Conservation (phyloP, 2,113 vertebrate species). For the Climacteris rufus region DNA sequence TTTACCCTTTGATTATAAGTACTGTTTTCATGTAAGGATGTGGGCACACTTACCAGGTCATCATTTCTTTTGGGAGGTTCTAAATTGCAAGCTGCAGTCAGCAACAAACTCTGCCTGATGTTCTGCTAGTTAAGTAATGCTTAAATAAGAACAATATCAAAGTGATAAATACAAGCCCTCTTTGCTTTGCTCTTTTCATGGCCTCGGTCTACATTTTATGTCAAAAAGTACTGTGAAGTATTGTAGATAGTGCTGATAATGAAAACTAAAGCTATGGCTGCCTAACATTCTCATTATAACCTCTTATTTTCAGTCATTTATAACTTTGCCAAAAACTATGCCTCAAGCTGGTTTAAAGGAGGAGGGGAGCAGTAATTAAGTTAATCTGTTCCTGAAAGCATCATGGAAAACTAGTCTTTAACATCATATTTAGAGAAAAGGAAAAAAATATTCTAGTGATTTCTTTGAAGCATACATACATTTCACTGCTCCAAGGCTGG, state of each 20-base stretch:
- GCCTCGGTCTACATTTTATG: slow-evolving; percentile 1
- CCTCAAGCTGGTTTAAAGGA: slow-evolving; percentile 21
- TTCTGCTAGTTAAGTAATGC: slow-evolving; percentile 17
- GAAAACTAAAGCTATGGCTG: slow-evolving; percentile 5
- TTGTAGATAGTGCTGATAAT: background rate
- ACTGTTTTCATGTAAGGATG: background rate
- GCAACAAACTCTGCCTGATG: background rate
- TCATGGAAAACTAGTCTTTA: slow-evolving; percentile 13
- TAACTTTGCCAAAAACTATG: slow-evolving; percentile 43
- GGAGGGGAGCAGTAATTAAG: slow-evolving; percentile 43
- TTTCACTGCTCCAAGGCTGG: background rate
- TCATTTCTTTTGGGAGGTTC: slow-evolving; percentile 3
- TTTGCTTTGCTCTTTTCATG: slow-evolving; percentile 1
- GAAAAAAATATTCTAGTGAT: background rate
- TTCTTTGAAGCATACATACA: background rate
- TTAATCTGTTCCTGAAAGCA: slow-evolving; percentile 25
- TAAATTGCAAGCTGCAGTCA: slow-evolving; percentile 5
- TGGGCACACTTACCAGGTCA: background rate
- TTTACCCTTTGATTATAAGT: background rate
- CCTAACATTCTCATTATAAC: slow-evolving; percentile 5
- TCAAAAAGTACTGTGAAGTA: slow-evolving; percentile 19
- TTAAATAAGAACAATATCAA: slow-evolving; percentile 20
- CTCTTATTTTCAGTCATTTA: slow-evolving; percentile 31
- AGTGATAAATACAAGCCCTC: slow-evolving; percentile 16
- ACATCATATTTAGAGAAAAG: background rate